These are phyloP conservation scores for Physocephala rufipes DNA, from an alignment of 2,888 invertebrate species.

Conservation along the genomic window DNA sequence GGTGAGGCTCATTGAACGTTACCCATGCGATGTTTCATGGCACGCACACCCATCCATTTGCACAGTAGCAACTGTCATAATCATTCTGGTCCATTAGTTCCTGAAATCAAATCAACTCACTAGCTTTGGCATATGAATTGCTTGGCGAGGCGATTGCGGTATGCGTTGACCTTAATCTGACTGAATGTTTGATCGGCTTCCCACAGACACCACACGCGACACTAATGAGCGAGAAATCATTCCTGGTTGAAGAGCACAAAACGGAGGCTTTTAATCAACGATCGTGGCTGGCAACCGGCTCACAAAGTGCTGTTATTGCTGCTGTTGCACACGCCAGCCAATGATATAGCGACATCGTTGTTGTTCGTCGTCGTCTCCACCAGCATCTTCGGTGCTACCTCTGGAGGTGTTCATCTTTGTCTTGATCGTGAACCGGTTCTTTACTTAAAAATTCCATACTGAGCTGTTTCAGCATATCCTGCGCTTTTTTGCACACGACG, in stretches of 20 bases:
- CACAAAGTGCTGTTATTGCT: neutral
- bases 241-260: slow-evolving; percentile 25
- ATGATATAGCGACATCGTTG: too few relatives aligned
- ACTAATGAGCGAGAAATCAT: slow-evolving; percentile 34
- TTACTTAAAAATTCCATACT: slow-evolving; percentile 10
- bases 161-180: slow-evolving; percentile 34
- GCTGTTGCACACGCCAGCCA: slow-evolving; percentile 7
- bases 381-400: neutral
- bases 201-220: slow-evolving; percentile 29
- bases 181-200: slow-evolving; percentile 20
- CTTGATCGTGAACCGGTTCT: slow-evolving; percentile 13
- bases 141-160: neutral
- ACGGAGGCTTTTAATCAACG: slow-evolving; percentile 1
- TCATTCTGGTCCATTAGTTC: slow-evolving; percentile 35
- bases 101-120: slow-evolving; percentile 23
- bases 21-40: neutral
- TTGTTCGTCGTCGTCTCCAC: neutral
- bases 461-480: slow-evolving; percentile 24
- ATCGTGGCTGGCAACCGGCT: neutral
- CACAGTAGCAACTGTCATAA: slow-evolving; percentile 33
- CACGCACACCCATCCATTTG: neutral
- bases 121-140: neutral
- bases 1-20: slow-evolving; percentile 1
- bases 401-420: slow-evolving; percentile 18
- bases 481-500: slow-evolving; percentile 20